Evolutionary conservation across 64 coral and sea anemone species (phyloP).

Genomic region (Montipora efflorescens): DNA sequence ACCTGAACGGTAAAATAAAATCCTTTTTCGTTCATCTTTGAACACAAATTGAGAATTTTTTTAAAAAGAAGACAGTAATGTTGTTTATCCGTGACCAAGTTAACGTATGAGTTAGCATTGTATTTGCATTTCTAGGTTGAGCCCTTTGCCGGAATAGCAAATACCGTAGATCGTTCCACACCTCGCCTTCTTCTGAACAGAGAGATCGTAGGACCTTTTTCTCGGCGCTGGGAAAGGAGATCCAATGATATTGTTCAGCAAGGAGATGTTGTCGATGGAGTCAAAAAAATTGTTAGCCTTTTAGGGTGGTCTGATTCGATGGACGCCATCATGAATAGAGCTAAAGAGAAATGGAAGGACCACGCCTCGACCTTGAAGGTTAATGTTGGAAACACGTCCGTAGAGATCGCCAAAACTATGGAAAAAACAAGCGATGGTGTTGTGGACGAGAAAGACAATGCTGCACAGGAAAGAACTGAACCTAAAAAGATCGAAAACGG

Average conservation of each 20-base stretch:
- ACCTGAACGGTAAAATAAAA: too few relatives aligned
- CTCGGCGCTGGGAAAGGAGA: conserved; percentile 59
- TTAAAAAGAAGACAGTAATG: too few relatives aligned
- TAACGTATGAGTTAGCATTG: not conserved
- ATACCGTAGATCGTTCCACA: conserved; percentile 59
- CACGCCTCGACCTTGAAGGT: conserved; percentile 16
- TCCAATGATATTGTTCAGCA: conserved; percentile 77
- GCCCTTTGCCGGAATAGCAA: conserved; percentile 89
- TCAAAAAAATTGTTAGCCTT: conserved; percentile 71
- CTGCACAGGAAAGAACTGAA: not conserved
- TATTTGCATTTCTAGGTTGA: conserved; percentile 63
- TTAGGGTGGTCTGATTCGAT: conserved; percentile 80
- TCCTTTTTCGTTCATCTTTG: too few relatives aligned
- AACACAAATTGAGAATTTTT: too few relatives aligned
- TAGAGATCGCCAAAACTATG: conserved; percentile 47
- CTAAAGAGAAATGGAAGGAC: conserved; percentile 66
- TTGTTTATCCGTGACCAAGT: too few relatives aligned
- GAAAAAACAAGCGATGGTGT: not conserved
- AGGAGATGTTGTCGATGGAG: conserved; percentile 71
- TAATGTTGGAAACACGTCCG: conserved; percentile 7
- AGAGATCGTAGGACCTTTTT: conserved; percentile 85
- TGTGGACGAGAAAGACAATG: not conserved
- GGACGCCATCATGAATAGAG: conserved; percentile 47
- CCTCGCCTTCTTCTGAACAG: conserved; percentile 86
- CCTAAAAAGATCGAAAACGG: not conserved